Evolutionary conservation across 2,888 invertebrate genomes (phyloP).

Genomic region (Spodoptera picta): DNA sequence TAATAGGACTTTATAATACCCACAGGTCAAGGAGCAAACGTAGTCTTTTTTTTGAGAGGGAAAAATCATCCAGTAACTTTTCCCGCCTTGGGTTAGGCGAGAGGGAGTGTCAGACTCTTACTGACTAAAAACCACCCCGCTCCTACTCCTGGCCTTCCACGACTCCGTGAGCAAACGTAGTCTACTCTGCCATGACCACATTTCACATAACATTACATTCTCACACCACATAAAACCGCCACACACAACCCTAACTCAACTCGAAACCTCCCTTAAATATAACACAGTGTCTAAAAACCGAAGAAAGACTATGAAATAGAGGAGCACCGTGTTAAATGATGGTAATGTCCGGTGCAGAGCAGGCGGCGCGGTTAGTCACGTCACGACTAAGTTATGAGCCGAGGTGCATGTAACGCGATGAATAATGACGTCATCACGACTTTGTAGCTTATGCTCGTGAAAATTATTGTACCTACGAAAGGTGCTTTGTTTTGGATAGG

Average conservation of each 20-base stretch:
- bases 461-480: constrained; percentile 22
- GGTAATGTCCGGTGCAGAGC: constrained; percentile 50
- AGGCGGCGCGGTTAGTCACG: constrained; percentile 51
- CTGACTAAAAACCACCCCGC: no score
- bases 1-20: no score
- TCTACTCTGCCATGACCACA: no score
- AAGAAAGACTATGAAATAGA: constrained; percentile 38
- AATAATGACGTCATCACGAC: constrained; percentile 51
- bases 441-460: constrained; percentile 11
- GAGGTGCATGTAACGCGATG: constrained; percentile 41
- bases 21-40: no score
- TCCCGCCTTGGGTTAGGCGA: no score
- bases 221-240: no score
- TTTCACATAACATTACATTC: no score
- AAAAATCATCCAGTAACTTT: no score
- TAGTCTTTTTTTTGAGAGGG: no score
- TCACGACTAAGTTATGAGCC: constrained; percentile 55
- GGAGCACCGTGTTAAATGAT: constrained; percentile 49
- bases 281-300: constrained; percentile 13
- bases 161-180: no score
- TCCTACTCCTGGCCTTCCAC: no score
- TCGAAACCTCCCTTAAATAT: not conserved
- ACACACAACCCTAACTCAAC: not conserved
- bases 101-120: no score
- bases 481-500: not conserved